phyloP scores from a whole-genome alignment of 2,888 invertebrate species.

The Alsophila aescularia region DNA sequence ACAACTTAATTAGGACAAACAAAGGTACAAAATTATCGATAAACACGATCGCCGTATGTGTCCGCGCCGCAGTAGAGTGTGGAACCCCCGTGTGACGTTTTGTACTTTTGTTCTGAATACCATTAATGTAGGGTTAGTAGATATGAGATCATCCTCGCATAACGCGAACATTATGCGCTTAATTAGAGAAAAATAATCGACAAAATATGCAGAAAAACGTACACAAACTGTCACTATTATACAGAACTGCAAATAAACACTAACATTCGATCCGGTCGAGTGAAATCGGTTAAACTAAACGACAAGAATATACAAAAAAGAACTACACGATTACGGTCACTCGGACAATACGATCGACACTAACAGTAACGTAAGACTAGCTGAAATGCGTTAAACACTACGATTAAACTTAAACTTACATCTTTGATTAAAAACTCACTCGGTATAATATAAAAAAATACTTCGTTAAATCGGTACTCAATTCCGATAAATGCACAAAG shows the following conservation, averaged over 20 bases:
- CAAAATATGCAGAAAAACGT: slow-evolving; percentile 81
- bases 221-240: slow-evolving; percentile 52
- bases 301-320: slow-evolving; percentile 75
- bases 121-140: slow-evolving; percentile 78
- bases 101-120: slow-evolving; percentile 81
- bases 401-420: slow-evolving; percentile 79
- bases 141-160: slow-evolving; percentile 82
- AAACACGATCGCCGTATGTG: slow-evolving; percentile 61
- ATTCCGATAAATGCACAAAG: slow-evolving; percentile 74
- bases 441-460: slow-evolving; percentile 73
- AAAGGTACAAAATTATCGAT: slow-evolving; percentile 80
- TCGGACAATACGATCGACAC: slow-evolving; percentile 71
- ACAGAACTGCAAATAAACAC: slow-evolving; percentile 68
- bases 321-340: slow-evolving; percentile 69
- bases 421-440: slow-evolving; percentile 83
- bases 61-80: slow-evolving; percentile 24
- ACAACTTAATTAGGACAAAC: slow-evolving; percentile 72
- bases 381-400: slow-evolving; percentile 83
- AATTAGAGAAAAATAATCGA: slow-evolving; percentile 73
- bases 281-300: slow-evolving; percentile 64
- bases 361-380: slow-evolving; percentile 83
- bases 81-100: slow-evolving; percentile 52
- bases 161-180: slow-evolving; percentile 71
- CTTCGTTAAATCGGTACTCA: slow-evolving; percentile 70
- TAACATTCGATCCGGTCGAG: slow-evolving; percentile 57